Percentiles rank a stretch among this genome's conserved stretches.
Conservation (phyloP, 1,140 invertebrate species). For the Hycleus phaleratus region DNA sequence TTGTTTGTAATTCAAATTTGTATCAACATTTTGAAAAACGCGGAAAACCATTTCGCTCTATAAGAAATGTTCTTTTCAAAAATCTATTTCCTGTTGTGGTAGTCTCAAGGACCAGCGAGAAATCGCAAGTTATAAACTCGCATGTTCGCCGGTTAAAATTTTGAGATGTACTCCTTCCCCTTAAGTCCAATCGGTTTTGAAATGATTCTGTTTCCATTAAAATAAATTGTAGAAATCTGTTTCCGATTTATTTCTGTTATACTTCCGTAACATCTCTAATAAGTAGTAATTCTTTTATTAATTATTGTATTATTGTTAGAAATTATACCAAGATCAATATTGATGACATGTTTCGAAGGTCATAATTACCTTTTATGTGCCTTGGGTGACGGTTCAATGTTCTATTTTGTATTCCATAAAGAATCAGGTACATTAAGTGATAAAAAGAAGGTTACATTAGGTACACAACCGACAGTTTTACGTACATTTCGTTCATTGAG, state of each 20-base stretch:
- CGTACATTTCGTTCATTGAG: conserved; percentile 83
- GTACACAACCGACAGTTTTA: conserved; percentile 93
- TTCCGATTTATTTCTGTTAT: not conserved
- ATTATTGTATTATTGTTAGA: conserved; percentile 49
- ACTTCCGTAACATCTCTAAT: not conserved
- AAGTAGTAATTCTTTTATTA: not conserved
- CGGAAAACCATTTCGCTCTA: too few relatives aligned
- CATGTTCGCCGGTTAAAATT: too few relatives aligned
- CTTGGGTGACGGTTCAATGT: conserved; percentile 95
- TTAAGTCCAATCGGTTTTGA: too few relatives aligned
- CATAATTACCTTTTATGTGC: conserved; percentile 87
- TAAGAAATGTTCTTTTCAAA: too few relatives aligned
- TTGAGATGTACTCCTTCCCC: too few relatives aligned
- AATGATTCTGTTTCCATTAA: too few relatives aligned
- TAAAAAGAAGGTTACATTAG: conserved; percentile 88
- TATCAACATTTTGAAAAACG: too few relatives aligned
- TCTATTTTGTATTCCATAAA: conserved; percentile 84
- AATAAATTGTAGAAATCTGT: too few relatives aligned
- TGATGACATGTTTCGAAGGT: conserved; percentile 91
- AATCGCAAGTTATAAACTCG: too few relatives aligned
- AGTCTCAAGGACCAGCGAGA: too few relatives aligned
- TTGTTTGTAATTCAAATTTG: too few relatives aligned
- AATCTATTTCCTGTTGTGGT: too few relatives aligned
- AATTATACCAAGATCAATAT: conserved; percentile 90
- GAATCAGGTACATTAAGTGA: conserved; percentile 64